These are phyloP conservation scores for Drosophila fulvimacula DNA, from an alignment of 2,888 invertebrate species.

Conservation along the genomic window DNA sequence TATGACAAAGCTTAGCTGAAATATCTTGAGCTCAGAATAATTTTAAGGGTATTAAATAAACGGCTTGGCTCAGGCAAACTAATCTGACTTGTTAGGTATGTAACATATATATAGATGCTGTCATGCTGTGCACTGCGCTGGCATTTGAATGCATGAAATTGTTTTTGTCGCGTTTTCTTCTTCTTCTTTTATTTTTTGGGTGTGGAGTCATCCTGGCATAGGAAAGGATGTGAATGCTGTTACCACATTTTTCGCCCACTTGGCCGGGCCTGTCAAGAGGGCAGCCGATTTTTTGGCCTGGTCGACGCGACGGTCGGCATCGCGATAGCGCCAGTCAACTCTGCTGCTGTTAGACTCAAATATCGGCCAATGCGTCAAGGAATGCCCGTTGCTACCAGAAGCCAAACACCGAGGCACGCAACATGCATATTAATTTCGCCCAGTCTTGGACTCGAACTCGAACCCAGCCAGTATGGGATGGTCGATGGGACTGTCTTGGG, in stretches of 20 bases:
- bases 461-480: constrained; percentile 25
- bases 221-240: constrained; percentile 69
- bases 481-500: constrained; percentile 35
- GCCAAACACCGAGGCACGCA: constrained; percentile 51
- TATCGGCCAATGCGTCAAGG: constrained; percentile 78
- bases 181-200: background rate
- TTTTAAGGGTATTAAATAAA: constrained; percentile 7
- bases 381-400: constrained; percentile 46
- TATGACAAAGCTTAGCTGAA: background rate
- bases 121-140: constrained; percentile 55
- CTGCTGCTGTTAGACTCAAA: constrained; percentile 46
- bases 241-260: constrained; percentile 75
- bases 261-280: constrained; percentile 62
- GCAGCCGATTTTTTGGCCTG: constrained; percentile 51
- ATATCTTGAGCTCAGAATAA: background rate
- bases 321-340: constrained; percentile 66
- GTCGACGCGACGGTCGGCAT: constrained; percentile 45
- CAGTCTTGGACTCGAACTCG: constrained; percentile 25
- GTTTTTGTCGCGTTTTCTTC: constrained; percentile 68
- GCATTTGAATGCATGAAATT: constrained; percentile 78
- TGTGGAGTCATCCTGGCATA: constrained; percentile 52
- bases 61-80: fast-evolving
- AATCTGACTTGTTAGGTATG: constrained; percentile 12
- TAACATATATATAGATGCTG: constrained; percentile 37
- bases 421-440: constrained; percentile 60